Conservation (phyloP, 2,888 invertebrate genomes). For the Silvanus unidentatus region DNA sequence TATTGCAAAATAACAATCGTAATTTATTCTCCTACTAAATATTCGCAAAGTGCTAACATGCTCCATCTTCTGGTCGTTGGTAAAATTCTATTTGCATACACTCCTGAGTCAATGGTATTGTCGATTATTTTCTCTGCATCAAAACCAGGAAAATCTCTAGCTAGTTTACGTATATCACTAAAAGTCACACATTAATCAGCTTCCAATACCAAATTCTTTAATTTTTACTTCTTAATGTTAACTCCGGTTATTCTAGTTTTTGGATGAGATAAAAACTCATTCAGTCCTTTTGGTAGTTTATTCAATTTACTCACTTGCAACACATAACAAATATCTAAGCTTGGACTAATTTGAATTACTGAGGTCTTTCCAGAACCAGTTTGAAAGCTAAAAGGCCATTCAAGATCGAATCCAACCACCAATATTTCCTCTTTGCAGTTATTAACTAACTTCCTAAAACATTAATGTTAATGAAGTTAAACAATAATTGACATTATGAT, state of each 20-base stretch:
- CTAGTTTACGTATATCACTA: conserved; percentile 58
- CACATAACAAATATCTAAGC: conserved; percentile 53
- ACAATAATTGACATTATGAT: not conserved
- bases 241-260: conserved; percentile 57
- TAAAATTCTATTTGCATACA: conserved; percentile 52
- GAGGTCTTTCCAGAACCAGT: conserved; percentile 56
- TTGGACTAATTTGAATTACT: conserved; percentile 57
- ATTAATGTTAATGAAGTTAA: not conserved
- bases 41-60: conserved; percentile 52
- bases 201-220: conserved; percentile 6
- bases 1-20: not conserved
- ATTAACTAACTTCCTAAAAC: conserved; percentile 40
- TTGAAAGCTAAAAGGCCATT: conserved; percentile 60
- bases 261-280: conserved; percentile 51
- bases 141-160: conserved; percentile 55
- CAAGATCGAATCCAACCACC: conserved; percentile 60
- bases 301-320: conserved; percentile 53
- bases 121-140: conserved; percentile 50
- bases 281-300: conserved; percentile 53
- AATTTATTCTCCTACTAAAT: conserved; percentile 46
- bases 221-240: conserved; percentile 55
- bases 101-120: conserved; percentile 56
- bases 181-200: conserved; percentile 19
- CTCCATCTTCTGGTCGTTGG: conserved; percentile 54
- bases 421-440: conserved; percentile 37